Evolutionary conservation across 2,797 vertebrate species (phyloP).

Genomic region (Craterocephalus amniculus): DNA sequence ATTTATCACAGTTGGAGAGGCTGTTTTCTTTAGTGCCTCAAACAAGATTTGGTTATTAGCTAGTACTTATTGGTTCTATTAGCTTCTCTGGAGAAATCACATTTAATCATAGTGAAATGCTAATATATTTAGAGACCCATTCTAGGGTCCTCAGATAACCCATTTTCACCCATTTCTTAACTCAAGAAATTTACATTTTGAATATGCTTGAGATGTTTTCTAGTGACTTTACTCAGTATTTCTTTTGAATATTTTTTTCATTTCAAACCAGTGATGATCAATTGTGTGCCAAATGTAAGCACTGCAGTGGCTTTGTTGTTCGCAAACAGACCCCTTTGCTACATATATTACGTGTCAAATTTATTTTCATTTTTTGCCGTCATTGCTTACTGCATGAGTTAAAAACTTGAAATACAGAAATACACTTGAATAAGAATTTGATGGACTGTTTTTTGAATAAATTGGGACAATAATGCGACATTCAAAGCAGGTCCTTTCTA

Average conservation of each 20-base stretch:
- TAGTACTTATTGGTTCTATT: slow-evolving; percentile 44
- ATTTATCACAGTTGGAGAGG: slow-evolving; percentile 57
- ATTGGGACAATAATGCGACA: too few relatives aligned
- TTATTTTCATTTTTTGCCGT: not conserved
- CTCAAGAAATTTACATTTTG: not conserved
- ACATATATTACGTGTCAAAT: not conserved
- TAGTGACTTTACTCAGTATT: not conserved
- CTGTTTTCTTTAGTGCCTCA: slow-evolving; percentile 49
- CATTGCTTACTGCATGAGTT: not conserved
- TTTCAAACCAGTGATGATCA: not conserved
- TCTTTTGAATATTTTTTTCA: not conserved
- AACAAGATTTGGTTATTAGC: slow-evolving; percentile 56
- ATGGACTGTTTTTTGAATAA: too few relatives aligned
- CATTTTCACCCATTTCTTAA: not conserved
- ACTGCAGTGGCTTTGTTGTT: not conserved
- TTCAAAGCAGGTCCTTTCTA: not conserved
- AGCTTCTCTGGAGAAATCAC: slow-evolving; percentile 44
- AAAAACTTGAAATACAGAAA: too few relatives aligned
- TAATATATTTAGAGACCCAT: not conserved
- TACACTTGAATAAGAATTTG: too few relatives aligned
- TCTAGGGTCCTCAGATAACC: slow-evolving; percentile 1
- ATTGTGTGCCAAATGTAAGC: not conserved
- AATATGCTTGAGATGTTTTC: not conserved
- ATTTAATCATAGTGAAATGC: slow-evolving; percentile 38
- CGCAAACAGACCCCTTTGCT: not conserved